These are phyloP conservation scores for Chitala chitala DNA, from an alignment of 2,113 vertebrate genomes.

Conservation along the genomic window DNA sequence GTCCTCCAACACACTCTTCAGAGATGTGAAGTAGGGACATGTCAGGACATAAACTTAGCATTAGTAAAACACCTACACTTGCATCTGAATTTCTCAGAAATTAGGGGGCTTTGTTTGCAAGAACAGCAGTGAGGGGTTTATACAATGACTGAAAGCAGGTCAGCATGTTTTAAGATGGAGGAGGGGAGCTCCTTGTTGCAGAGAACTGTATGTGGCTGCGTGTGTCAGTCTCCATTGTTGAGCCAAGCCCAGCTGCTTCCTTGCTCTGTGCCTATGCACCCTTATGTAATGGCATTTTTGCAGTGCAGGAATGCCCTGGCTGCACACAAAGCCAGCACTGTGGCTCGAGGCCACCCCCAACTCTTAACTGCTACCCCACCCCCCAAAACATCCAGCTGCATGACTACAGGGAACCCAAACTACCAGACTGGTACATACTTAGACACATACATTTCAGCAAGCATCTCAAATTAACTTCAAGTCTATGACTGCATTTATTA, in stretches of 20 bases:
- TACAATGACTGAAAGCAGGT: not conserved
- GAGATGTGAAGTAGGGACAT: no score
- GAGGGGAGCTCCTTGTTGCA: not conserved
- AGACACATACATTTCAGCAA: not conserved
- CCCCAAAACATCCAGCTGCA: not conserved
- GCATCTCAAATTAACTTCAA: not conserved
- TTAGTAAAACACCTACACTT: no score
- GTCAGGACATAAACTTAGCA: no score
- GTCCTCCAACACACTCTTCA: no score
- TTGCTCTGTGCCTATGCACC: conserved; percentile 33
- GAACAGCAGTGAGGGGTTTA: not conserved
- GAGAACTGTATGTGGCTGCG: not conserved
- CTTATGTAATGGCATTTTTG: conserved; percentile 57
- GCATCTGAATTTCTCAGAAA: no score
- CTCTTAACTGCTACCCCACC: conserved; percentile 14
- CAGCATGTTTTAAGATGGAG: not conserved
- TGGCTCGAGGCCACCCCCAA: conserved; percentile 30
- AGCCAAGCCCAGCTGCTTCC: conserved; percentile 46
- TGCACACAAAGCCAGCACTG: conserved; percentile 60
- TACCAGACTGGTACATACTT: not conserved
- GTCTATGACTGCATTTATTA: no score
- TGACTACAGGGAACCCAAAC: conserved; percentile 9
- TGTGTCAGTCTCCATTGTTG: conserved; percentile 43
- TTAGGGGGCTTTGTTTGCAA: not conserved
- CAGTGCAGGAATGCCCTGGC: conserved; percentile 59